Percentiles rank a stretch among this genome's conserved stretches.
Evolutionary conservation across 2,113 vertebrate genomes (phyloP).

Genomic region (Uria lomvia): DNA sequence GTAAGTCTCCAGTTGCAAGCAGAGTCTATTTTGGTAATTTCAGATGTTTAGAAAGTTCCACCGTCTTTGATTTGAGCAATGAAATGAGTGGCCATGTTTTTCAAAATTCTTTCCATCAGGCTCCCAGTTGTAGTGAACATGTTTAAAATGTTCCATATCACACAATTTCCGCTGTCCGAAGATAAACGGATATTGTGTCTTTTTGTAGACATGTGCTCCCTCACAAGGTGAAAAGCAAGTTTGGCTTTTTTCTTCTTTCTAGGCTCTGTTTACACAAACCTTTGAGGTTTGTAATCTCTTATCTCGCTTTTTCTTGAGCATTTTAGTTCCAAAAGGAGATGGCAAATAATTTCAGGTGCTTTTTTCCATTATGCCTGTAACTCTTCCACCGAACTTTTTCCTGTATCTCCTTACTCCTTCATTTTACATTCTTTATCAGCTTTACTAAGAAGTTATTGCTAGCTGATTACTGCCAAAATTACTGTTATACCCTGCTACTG

Average conservation of each 20-base stretch:
- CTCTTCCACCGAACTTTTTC: neutral
- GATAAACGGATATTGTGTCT: neutral
- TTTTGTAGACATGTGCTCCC: neutral
- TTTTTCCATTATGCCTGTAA: neutral
- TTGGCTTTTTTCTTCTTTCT: neutral
- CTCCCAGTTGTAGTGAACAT: neutral
- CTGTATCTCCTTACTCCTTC: neutral
- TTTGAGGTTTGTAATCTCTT: neutral
- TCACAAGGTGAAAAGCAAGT: neutral
- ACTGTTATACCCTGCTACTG: neutral
- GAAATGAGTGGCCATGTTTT: neutral
- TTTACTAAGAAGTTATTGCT: neutral
- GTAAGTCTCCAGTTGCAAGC: neutral
- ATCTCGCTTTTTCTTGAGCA: neutral
- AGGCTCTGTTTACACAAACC: neutral
- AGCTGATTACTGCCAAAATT: neutral
- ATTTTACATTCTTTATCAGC: neutral
- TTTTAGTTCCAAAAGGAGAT: neutral
- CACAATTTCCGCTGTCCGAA: neutral
- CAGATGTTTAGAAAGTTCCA: neutral
- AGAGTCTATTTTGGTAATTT: neutral
- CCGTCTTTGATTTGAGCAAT: neutral
- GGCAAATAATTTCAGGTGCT: neutral
- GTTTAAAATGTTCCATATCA: neutral
- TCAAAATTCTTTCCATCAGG: neutral